Evolutionary conservation across 1,140 invertebrate species (phyloP).

Genomic region (Drosophila cardini): DNA sequence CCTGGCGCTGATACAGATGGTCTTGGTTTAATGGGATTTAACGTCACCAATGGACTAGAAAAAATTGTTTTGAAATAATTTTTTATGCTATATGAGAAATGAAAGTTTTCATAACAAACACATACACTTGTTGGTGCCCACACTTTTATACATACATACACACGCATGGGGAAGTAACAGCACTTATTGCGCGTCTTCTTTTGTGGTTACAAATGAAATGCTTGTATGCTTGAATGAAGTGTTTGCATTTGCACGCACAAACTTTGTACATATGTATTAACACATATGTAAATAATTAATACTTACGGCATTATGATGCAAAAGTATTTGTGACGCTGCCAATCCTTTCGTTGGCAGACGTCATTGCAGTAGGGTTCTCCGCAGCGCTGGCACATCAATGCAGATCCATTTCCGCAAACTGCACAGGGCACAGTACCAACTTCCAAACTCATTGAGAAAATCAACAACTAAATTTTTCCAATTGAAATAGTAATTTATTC

Average conservation of each 20-base stretch:
- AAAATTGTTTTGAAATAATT: background rate
- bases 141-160: constrained; percentile 2
- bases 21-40: background rate
- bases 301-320: constrained; percentile 70
- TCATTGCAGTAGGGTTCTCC: constrained; percentile 52
- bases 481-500: constrained; percentile 5
- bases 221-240: too few relatives aligned
- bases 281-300: background rate
- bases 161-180: background rate
- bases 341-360: constrained; percentile 50
- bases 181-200: too few relatives aligned
- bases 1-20: background rate
- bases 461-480: background rate
- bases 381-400: constrained; percentile 65
- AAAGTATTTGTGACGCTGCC: constrained; percentile 59
- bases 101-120: background rate
- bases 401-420: constrained; percentile 25
- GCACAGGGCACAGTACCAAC: constrained; percentile 7
- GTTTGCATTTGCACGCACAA: too few relatives aligned
- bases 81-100: background rate
- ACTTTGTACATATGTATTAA: too few relatives aligned
- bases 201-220: too few relatives aligned
- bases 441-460: constrained; percentile 1
- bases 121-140: background rate
- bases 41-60: constrained; percentile 39